Conservation (phyloP, 2,888 invertebrate genomes). For the Coelogynopora nodosa region DNA sequence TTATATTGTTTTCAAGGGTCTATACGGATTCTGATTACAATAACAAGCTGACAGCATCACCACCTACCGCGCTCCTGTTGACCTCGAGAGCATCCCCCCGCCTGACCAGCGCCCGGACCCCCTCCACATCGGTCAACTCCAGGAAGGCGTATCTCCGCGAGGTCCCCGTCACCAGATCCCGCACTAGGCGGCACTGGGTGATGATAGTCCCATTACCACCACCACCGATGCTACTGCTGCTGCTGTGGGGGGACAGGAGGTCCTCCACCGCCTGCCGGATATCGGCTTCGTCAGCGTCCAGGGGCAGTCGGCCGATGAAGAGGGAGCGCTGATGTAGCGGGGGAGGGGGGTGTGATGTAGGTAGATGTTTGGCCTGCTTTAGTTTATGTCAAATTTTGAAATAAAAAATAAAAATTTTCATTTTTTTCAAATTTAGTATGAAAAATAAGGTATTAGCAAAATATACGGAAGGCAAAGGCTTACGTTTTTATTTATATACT, state of each 20-base stretch:
- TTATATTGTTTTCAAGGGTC: no score
- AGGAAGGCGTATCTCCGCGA: conserved; percentile 80
- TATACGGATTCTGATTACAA: no score
- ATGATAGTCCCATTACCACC: conserved; percentile 66
- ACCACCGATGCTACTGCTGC: conserved; percentile 63
- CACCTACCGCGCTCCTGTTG: conserved; percentile 49
- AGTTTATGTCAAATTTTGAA: no score
- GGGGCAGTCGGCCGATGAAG: conserved; percentile 73
- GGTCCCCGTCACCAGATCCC: conserved; percentile 77
- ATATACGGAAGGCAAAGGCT: no score
- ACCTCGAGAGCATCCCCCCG: not conserved
- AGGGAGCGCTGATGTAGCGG: conserved; percentile 70
- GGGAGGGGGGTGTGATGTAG: no score
- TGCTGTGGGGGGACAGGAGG: conserved; percentile 48
- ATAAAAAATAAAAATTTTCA: no score
- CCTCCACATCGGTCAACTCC: conserved; percentile 70
- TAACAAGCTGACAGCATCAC: no score
- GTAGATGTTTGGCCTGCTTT: no score
- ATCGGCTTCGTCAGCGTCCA: conserved; percentile 68
- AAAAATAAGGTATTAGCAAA: no score
- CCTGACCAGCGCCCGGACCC: conserved; percentile 65
- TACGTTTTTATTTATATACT: no score
- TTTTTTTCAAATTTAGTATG: no score
- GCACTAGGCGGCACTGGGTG: conserved; percentile 68
- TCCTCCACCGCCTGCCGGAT: conserved; percentile 55